These are phyloP conservation scores for Cryptotis parvus DNA, from an alignment of 2,113 vertebrate genomes.

Conservation along the genomic window DNA sequence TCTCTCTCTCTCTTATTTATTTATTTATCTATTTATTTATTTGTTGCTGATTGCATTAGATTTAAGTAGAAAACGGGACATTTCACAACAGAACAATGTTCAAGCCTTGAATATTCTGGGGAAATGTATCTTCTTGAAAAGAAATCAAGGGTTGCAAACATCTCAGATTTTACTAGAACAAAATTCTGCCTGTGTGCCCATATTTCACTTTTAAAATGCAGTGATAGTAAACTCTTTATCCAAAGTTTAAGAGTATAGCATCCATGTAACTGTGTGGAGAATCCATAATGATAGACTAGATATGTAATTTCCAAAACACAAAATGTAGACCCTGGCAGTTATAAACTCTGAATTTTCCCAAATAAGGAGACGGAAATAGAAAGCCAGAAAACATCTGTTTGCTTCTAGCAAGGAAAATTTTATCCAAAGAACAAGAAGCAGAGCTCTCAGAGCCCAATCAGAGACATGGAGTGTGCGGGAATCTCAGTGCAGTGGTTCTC, in stretches of 20 bases:
- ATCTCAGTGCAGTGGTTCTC: background rate
- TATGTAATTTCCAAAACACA: background rate
- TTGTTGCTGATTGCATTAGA: background rate
- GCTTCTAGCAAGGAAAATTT: background rate
- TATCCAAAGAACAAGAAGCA: background rate
- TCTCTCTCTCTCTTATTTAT: too few species aligned
- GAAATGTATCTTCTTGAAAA: background rate
- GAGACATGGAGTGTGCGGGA: background rate
- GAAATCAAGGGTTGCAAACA: background rate
- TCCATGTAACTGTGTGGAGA: background rate
- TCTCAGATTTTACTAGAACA: background rate
- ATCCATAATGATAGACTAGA: background rate
- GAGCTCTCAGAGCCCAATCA: background rate
- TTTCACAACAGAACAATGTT: too few species aligned
- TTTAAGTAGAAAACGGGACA: too few species aligned
- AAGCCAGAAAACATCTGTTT: background rate
- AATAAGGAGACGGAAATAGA: background rate
- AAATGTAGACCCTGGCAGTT: background rate
- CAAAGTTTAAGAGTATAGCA: background rate
- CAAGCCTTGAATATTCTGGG: too few species aligned
- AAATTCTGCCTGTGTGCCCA: background rate
- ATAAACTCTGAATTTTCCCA: constrained; percentile 18
- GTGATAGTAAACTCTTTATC: background rate
- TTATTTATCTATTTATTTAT: background rate
- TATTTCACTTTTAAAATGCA: constrained; percentile 24